Evolutionary conservation across 2,113 vertebrate species (phyloP), one percentile per base, ranked within the genome.

Genomic region (Pelodiscus sinensis): DNA sequence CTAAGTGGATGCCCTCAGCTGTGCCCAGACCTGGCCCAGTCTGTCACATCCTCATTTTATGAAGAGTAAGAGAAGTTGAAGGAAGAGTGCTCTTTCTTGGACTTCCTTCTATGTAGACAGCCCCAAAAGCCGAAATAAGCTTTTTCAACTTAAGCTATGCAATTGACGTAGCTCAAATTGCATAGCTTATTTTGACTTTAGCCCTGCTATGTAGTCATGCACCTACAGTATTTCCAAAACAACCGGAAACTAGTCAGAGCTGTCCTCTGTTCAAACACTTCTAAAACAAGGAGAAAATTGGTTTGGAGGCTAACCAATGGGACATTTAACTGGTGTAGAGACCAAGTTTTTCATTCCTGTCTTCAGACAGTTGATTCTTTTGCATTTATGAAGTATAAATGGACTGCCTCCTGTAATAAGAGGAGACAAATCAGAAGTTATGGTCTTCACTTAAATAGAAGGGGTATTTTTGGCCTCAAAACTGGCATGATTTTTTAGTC

Each of bases 161-260:
- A 44, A 44, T 44, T 44, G 44, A 44, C 44, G 44, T 44, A 44
- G 38, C 38, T 44, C 38, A 44, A 44, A 5, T 44, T 44, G 38
- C 38, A 5, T 44, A 44, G 44, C 44, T 44, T 44, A 44, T 44
- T 44, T 44, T 44, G 6, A 44, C 44, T 44, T 44, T 44, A 44
- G 44, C 44, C 7, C 44, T 44, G 44, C 44, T 44, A 6, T 44
- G 44, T 44, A 44, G 44, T 44, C 44, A 44, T 44, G 44, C 44
- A 44, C 44, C 44, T 44, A 44, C 60, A 62, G 14, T 62, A 60
- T 96, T 94, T 96, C 90, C 81, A 90, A 88, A 94, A 29, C 8
- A 75, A 8, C 62, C 58, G 1, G 54, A 35, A 0, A 0, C 27
- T 71, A 73, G 65, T 35, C 92, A 85, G 35, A 44, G 83, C 50